Evolutionary conservation across 2,113 vertebrate species (phyloP).

Genomic region (Dipodomys merriami): DNA sequence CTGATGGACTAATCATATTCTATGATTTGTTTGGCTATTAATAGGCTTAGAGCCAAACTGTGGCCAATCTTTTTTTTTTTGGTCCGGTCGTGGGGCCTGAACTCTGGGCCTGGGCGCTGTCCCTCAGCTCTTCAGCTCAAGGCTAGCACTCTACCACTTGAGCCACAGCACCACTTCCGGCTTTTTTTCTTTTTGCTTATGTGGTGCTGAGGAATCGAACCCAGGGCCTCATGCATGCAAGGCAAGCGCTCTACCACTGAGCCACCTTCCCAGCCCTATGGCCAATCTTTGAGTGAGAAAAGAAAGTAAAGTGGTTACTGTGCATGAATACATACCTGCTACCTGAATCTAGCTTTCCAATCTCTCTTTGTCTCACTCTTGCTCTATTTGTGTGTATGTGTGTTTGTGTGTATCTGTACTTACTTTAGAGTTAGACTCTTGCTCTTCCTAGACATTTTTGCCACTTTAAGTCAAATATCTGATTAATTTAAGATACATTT

Average conservation of each 20-base stretch:
- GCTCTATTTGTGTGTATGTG: rapidly evolving
- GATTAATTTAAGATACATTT: not conserved
- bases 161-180: no score
- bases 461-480: not conserved
- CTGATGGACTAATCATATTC: not conserved
- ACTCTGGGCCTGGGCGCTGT: no score
- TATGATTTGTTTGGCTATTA: not conserved
- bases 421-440: not conserved
- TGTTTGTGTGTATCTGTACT: not conserved
- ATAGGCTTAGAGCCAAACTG: not conserved
- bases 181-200: no score
- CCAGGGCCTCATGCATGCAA: no score
- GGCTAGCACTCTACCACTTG: no score
- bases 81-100: no score
- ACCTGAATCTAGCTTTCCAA: not conserved
- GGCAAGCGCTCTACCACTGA: no score
- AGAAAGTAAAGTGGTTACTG: not conserved
- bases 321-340: not conserved
- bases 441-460: not conserved
- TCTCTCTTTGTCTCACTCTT: not conserved
- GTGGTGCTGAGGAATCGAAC: no score
- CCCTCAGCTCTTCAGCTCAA: no score
- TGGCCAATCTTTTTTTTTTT: not conserved
- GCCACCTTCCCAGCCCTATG: no score
- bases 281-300: not conserved